A percentile compares a stretch with the other conserved stretches of the same genome.
phyloP scores from a whole-genome alignment of 2,888 invertebrate species.

The Netelia virgata region DNA sequence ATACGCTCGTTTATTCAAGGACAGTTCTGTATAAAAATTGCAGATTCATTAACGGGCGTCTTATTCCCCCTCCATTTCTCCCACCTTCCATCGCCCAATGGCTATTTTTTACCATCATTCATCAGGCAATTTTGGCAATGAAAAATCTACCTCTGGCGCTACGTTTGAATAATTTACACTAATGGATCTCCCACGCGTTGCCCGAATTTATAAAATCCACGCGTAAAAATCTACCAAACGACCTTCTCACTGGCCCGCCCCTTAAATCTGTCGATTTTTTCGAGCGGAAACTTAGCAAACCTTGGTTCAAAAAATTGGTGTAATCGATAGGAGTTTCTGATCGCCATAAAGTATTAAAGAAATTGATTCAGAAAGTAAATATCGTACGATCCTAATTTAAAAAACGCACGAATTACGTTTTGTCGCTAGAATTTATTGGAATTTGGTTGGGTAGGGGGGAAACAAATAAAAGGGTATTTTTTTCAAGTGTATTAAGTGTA shows the following conservation, averaged over 20 bases:
- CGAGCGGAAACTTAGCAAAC: too few species aligned
- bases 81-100: background rate
- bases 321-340: background rate
- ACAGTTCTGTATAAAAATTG: slow-evolving; percentile 6
- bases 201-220: too few species aligned
- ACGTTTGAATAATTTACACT: too few species aligned
- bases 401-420: background rate
- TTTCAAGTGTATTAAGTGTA: background rate
- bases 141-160: too few species aligned
- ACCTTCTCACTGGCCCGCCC: too few species aligned
- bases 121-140: background rate
- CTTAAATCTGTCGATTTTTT: too few species aligned
- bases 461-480: background rate
- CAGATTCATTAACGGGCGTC: slow-evolving; percentile 41
- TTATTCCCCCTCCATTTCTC: background rate
- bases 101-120: background rate
- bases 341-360: background rate
- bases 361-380: background rate
- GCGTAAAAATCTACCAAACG: too few species aligned
- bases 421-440: background rate
- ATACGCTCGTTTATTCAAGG: slow-evolving; percentile 36
- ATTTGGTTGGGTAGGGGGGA: background rate
- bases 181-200: too few species aligned
- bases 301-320: too few species aligned
- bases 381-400: background rate